Evolutionary conservation across 2,797 vertebrate species (phyloP).

Genomic region (Natrix natrix): DNA sequence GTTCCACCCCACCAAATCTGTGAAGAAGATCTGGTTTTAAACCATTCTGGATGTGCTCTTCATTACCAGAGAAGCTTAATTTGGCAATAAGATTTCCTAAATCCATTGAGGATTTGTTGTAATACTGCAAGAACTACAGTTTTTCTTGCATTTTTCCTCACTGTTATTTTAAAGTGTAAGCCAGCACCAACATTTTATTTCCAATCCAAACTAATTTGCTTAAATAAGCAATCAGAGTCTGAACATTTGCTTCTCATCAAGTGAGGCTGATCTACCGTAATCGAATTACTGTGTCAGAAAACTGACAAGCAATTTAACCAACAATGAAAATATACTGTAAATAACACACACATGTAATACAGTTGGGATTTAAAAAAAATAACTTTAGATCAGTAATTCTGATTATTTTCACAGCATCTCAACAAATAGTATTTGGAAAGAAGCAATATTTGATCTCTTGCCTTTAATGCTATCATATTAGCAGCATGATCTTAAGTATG

Average conservation of each 20-base stretch:
- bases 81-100: background rate
- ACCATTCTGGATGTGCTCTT: background rate
- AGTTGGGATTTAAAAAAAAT: background rate
- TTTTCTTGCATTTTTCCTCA: background rate
- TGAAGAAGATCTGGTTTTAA: background rate
- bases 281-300: constrained; percentile 32
- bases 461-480: background rate
- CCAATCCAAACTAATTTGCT: constrained; percentile 27
- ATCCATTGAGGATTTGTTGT: background rate
- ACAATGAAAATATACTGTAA: constrained; percentile 41
- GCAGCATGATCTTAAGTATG: background rate
- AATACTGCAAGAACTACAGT: background rate
- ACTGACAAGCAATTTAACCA: constrained; percentile 39
- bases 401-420: background rate
- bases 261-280: constrained; percentile 19
- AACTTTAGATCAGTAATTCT: background rate
- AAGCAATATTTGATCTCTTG: background rate
- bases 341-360: constrained; percentile 8
- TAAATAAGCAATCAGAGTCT: constrained; percentile 32
- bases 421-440: constrained; percentile 15
- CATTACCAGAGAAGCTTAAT: background rate
- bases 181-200: constrained; percentile 34
- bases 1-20: background rate
- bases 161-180: constrained; percentile 31
- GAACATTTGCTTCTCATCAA: constrained; percentile 37